These are phyloP conservation scores for Andricus quercusramuli DNA, from an alignment of 2,888 invertebrate genomes.

Conservation along the genomic window DNA sequence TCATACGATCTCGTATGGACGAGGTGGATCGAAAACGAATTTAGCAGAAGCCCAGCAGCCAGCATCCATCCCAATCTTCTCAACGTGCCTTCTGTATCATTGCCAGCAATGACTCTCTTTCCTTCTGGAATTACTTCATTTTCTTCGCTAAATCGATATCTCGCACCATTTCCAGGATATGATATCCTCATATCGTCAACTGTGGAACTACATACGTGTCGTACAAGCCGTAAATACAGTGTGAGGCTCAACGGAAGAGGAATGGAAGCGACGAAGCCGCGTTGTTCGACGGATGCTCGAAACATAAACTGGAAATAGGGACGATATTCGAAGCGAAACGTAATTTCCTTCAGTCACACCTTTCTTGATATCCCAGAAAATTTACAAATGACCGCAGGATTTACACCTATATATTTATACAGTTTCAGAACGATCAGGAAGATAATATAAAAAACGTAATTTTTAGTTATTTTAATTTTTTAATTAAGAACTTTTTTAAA, in stretches of 20 bases:
- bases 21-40: conserved; percentile 38
- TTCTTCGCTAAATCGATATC: conserved; percentile 41
- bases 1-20: conserved; percentile 32
- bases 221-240: conserved; percentile 43
- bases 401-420: not conserved
- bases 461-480: too few relatives aligned
- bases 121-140: conserved; percentile 43
- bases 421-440: not conserved
- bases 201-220: conserved; percentile 41
- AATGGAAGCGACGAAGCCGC: not conserved
- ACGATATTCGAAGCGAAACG: conserved; percentile 48
- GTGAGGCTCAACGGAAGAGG: not conserved
- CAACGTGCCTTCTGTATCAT: conserved; percentile 37
- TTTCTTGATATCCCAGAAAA: not conserved
- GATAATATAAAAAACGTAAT: too few relatives aligned
- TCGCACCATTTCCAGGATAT: conserved; percentile 43
- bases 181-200: conserved; percentile 50
- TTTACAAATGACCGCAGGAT: not conserved
- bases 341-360: conserved; percentile 41
- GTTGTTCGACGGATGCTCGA: conserved; percentile 9
- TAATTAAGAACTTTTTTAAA: too few relatives aligned
- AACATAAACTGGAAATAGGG: conserved; percentile 48
- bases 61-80: conserved; percentile 39
- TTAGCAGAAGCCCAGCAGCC: conserved; percentile 9
- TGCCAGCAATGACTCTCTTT: conserved; percentile 38